These are phyloP conservation scores for Crambe crambe DNA, from an alignment of 37 sponge, comb jelly and placozoan species.

Conservation along the genomic window DNA sequence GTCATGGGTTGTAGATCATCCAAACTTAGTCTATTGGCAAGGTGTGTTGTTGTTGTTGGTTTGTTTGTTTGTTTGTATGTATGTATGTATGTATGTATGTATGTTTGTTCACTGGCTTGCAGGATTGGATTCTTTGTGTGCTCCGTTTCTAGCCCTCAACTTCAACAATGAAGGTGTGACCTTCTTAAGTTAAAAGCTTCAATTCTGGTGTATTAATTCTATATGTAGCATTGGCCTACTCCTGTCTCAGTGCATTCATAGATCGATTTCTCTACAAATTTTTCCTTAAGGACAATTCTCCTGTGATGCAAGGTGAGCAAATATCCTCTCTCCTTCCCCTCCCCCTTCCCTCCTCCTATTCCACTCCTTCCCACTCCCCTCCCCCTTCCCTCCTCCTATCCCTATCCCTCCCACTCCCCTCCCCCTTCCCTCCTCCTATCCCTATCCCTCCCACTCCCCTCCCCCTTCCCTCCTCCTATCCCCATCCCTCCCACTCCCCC, in stretches of 20 bases:
- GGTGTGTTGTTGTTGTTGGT: constrained; percentile 40
- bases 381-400: too few relatives aligned
- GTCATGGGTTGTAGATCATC: constrained; percentile 87
- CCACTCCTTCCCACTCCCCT: too few relatives aligned
- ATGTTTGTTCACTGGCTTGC: not conserved
- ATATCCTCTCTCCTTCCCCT: not conserved
- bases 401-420: too few relatives aligned
- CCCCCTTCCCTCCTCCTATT: not conserved
- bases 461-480: too few relatives aligned
- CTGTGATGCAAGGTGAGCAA: constrained; percentile 87
- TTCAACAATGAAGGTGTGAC: constrained; percentile 90
- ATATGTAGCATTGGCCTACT: constrained; percentile 91
- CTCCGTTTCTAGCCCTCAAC: constrained; percentile 91
- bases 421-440: not conserved
- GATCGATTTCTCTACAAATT: constrained; percentile 93
- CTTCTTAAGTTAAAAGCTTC: not conserved
- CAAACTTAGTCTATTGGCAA: constrained; percentile 96
- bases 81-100: not conserved
- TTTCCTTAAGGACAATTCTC: constrained; percentile 94
- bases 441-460: not conserved
- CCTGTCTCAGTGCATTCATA: constrained; percentile 86
- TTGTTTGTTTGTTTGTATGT: not conserved
- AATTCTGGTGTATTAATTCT: not conserved
- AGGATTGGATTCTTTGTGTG: constrained; percentile 98
- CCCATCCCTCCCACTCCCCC: too few relatives aligned